A percentile compares a stretch with the other conserved stretches of the same genome.
Conservation (phyloP, 2,113 vertebrate species). For the Steatornis caripensis region DNA sequence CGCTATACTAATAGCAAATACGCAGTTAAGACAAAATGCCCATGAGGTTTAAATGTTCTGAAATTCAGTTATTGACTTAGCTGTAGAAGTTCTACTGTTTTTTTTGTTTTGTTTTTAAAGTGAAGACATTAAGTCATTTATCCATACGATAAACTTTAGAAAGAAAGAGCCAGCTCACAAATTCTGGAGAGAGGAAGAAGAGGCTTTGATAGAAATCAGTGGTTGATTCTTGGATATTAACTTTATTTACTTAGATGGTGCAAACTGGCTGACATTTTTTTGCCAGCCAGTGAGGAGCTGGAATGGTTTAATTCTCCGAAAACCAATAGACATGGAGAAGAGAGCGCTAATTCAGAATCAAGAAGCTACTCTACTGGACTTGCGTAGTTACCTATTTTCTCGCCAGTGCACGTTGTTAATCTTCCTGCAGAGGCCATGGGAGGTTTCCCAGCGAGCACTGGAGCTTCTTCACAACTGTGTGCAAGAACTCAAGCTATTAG, state of each 20-base stretch:
- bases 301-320: slow-evolving; percentile 89
- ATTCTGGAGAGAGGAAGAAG: neutral
- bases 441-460: slow-evolving; percentile 91
- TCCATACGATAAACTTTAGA: neutral
- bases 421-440: slow-evolving; percentile 96
- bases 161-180: neutral
- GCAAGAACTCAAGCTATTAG: slow-evolving; percentile 91
- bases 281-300: slow-evolving; percentile 93
- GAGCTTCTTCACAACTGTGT: slow-evolving; percentile 97
- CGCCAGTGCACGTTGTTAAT: slow-evolving; percentile 95
- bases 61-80: neutral
- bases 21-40: neutral
- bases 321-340: slow-evolving; percentile 98
- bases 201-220: neutral
- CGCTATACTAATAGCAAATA: neutral
- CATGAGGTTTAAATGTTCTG: neutral
- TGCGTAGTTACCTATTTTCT: slow-evolving; percentile 96
- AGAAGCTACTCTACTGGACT: slow-evolving; percentile 89
- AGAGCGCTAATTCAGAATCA: slow-evolving; percentile 88
- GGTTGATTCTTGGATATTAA: slow-evolving; percentile 16
- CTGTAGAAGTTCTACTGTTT: neutral
- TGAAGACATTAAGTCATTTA: neutral
- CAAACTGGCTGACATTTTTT: slow-evolving; percentile 96
- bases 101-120: neutral
- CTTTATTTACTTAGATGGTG: slow-evolving; percentile 82